Percentiles rank a stretch among this genome's conserved stretches.
These are phyloP conservation scores for Amphipoea lucens DNA, from an alignment of 2,888 invertebrate genomes.

Conservation along the genomic window DNA sequence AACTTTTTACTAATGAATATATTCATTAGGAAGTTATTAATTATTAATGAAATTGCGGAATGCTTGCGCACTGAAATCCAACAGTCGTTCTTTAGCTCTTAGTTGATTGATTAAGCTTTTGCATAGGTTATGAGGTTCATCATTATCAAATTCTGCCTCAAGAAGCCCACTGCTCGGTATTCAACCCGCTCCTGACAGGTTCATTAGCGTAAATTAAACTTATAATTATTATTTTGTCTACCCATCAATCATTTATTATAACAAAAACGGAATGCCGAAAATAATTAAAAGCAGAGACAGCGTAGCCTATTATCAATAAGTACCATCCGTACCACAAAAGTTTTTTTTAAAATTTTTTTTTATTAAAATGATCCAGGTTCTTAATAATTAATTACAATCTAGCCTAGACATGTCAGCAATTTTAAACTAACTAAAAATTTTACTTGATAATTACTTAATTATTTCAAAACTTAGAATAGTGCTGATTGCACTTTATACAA, in stretches of 20 bases:
- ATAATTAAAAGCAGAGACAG: not conserved
- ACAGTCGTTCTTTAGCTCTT: not conserved
- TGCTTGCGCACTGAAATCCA: not conserved
- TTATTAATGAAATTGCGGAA: conserved; percentile 2
- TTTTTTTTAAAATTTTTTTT: no score
- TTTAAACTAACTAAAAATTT: not conserved
- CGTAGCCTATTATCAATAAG: not conserved
- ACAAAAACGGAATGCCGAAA: not conserved
- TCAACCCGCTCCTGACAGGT: no score
- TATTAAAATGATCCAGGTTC: not conserved
- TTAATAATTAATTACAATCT: not conserved
- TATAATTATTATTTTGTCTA: not conserved
- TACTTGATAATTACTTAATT: not conserved
- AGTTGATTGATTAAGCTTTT: conserved; percentile 19
- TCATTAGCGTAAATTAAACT: no score
- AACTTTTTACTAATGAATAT: not conserved
- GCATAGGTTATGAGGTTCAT: conserved; percentile 9
- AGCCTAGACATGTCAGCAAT: not conserved
- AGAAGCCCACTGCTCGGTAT: not conserved
- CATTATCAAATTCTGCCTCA: not conserved
- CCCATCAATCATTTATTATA: not conserved
- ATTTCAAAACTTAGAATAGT: not conserved
- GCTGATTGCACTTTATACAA: not conserved
- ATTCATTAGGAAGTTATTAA: conserved; percentile 7
- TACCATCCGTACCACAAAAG: not conserved